A percentile compares a stretch with the other conserved stretches of the same genome.
These are phyloP conservation scores for Sympetrum striolatum DNA, from an alignment of 2,888 invertebrate genomes.

Conservation along the genomic window DNA sequence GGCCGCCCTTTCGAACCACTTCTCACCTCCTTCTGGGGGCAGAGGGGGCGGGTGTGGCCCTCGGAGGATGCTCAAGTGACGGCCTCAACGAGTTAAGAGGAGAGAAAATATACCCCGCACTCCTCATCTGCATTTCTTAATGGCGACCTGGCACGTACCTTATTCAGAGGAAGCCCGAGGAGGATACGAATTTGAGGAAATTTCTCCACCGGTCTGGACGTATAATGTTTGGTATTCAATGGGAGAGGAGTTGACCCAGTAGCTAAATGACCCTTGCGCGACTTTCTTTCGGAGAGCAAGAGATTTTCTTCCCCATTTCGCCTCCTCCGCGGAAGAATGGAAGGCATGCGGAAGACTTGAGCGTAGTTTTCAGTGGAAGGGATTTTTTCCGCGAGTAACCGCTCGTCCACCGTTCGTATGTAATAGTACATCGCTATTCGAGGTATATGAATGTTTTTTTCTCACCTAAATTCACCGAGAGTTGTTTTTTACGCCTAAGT, in stretches of 20 bases:
- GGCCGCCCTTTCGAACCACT: neutral
- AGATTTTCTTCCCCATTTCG: neutral
- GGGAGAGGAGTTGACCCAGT: neutral
- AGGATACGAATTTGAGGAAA: neutral
- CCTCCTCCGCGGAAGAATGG: neutral
- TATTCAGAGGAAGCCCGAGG: neutral
- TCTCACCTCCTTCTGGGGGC: neutral
- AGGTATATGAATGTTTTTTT: no score
- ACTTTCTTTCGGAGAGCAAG: neutral
- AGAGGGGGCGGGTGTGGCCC: neutral
- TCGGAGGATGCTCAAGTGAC: neutral
- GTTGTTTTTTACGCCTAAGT: no score
- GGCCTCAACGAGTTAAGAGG: neutral
- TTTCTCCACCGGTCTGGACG: neutral
- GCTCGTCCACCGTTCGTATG: no score
- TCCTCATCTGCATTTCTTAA: neutral
- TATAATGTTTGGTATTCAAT: neutral
- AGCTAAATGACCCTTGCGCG: neutral
- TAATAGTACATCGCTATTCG: no score
- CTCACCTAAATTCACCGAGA: no score
- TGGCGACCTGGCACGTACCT: neutral
- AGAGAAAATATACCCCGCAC: neutral
- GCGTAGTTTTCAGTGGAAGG: neutral
- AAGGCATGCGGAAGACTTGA: neutral
- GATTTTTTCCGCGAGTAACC: no score